Conservation (phyloP, 2,888 invertebrate genomes). For the Congeria kusceri region DNA sequence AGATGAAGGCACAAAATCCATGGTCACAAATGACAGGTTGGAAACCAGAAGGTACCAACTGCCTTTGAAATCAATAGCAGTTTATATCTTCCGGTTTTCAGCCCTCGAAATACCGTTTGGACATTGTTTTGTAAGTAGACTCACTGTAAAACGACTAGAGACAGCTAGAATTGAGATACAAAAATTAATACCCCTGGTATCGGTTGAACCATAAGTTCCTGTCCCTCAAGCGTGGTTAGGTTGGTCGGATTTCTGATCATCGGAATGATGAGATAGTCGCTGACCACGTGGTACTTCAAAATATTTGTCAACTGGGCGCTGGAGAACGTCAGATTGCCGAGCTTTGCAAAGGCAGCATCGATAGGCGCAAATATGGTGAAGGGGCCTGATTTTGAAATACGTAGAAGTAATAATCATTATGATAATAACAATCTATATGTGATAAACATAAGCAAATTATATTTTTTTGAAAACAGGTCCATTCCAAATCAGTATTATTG, state of each 20-base stretch:
- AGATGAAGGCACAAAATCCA: neutral
- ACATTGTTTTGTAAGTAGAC: neutral
- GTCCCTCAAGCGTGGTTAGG: constrained; percentile 31
- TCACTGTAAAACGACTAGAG: no score
- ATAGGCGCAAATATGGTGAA: constrained; percentile 68
- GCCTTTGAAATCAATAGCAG: no score
- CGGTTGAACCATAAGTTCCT: constrained; percentile 12
- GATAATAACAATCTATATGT: no score
- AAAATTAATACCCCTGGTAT: constrained; percentile 28
- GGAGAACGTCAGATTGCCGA: constrained; percentile 6
- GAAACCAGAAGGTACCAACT: no score
- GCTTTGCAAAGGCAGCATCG: constrained; percentile 54
- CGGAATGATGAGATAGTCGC: constrained; percentile 49
- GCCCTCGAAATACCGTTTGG: no score
- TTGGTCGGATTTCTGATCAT: constrained; percentile 10
- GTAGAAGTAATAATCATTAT: neutral
- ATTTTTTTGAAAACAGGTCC: no score
- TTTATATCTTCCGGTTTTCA: no score
- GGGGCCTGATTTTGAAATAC: constrained; percentile 51
- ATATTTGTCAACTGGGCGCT: constrained; percentile 30
- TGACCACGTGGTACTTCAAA: constrained; percentile 65
- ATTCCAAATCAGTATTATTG: no score
- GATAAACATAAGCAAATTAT: no score
- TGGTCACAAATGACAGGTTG: neutral
- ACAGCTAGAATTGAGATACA: no score